Evolutionary conservation across 1,140 invertebrate genomes (phyloP).

Genomic region (Mizuhopecten yessoensis): DNA sequence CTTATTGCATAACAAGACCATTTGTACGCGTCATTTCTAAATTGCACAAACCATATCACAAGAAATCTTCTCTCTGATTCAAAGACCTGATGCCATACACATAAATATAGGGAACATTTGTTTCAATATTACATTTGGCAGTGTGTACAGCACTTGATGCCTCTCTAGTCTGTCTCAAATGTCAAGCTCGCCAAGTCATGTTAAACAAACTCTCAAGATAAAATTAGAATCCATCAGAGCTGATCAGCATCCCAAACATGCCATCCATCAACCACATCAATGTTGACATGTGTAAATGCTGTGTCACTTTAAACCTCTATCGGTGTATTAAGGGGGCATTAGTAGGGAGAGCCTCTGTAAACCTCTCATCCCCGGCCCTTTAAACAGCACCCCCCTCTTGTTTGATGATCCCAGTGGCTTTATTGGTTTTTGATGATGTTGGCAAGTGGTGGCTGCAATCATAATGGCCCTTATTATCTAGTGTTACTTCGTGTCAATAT

Average conservation of each 20-base stretch:
- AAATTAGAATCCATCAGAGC: background rate
- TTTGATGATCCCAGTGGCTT: background rate
- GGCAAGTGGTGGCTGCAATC: slow-evolving; percentile 26
- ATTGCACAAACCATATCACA: background rate
- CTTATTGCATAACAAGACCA: background rate
- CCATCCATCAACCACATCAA: background rate
- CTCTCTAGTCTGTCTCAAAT: background rate
- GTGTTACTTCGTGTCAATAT: background rate
- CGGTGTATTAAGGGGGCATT: background rate
- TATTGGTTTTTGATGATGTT: slow-evolving; percentile 24
- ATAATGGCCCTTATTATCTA: slow-evolving; percentile 12
- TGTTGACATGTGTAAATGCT: background rate
- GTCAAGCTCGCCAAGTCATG: background rate
- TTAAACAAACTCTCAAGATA: background rate
- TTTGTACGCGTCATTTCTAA: background rate
- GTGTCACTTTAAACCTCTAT: background rate
- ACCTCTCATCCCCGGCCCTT: background rate
- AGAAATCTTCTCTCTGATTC: background rate
- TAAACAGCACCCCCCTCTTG: background rate
- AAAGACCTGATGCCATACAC: background rate
- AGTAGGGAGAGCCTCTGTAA: background rate
- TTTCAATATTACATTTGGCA: slow-evolving; percentile 23
- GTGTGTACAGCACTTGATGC: background rate
- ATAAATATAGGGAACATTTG: background rate
- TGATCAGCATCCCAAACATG: slow-evolving; percentile 18